phyloP scores from a whole-genome alignment of 2,797 vertebrate genomes.

The Rhynchonycteris naso region DNA sequence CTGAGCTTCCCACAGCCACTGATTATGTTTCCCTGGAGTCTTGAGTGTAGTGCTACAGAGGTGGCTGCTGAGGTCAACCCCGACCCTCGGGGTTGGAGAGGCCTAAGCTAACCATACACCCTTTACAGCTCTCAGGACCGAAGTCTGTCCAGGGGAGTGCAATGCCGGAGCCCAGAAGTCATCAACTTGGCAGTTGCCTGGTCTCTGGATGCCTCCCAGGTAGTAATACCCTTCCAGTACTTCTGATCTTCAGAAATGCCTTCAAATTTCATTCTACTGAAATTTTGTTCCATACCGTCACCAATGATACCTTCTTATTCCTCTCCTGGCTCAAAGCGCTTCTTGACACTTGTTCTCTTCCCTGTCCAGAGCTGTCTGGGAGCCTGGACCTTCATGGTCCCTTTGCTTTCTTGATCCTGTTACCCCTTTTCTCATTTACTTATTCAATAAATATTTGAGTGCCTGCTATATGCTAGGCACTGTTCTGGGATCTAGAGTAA shows the following conservation, averaged over 20 bases:
- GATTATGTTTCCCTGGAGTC: constrained; percentile 53
- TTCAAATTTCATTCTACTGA: neutral
- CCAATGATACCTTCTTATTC: neutral
- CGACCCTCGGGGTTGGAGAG: neutral
- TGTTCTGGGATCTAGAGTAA: neutral
- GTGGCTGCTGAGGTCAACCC: neutral
- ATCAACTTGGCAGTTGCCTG: constrained; percentile 2
- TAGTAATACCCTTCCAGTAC: constrained; percentile 36
- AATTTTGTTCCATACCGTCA: neutral
- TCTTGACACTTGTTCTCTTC: neutral
- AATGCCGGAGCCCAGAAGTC: constrained; percentile 66
- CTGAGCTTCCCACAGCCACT: neutral
- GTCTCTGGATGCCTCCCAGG: constrained; percentile 78
- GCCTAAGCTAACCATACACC: neutral
- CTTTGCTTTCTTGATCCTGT: neutral
- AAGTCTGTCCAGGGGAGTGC: constrained; percentile 52
- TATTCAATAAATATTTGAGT: constrained; percentile 21
- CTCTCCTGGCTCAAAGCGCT: neutral
- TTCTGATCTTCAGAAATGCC: neutral
- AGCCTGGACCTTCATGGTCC: neutral
- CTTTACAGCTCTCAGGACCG: constrained; percentile 66
- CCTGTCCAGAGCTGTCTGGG: neutral
- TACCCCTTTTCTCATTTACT: constrained; percentile 1
- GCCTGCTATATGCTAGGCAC: neutral
- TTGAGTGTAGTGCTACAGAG: neutral